Conservation (phyloP, 2,797 vertebrate genomes). For the Thalassophryne amazonica region DNA sequence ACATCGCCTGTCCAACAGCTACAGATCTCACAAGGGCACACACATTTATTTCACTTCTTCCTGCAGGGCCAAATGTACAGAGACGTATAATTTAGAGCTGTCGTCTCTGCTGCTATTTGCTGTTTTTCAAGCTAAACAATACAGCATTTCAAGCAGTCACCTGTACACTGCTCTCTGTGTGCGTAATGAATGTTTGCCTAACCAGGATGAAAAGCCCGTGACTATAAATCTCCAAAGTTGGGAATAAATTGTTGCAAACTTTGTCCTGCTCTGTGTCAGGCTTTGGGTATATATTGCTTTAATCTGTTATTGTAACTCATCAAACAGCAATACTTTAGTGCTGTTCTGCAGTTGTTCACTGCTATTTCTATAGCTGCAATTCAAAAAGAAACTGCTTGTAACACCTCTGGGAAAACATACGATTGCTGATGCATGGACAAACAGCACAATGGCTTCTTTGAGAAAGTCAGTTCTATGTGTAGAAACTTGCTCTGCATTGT, state of each 20-base stretch:
- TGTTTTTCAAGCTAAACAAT: slow-evolving; percentile 28
- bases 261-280: slow-evolving; percentile 9
- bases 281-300: not conserved
- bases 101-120: slow-evolving; percentile 14
- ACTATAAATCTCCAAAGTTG: slow-evolving; percentile 5
- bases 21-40: slow-evolving; percentile 49
- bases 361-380: slow-evolving; percentile 12
- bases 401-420: slow-evolving; percentile 31
- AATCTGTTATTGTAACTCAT: slow-evolving; percentile 9
- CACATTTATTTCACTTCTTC: slow-evolving; percentile 49
- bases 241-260: slow-evolving; percentile 18
- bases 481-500: too few relatives aligned
- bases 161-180: not conserved
- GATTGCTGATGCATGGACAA: slow-evolving; percentile 11
- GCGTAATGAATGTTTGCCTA: not conserved
- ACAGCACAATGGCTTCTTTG: slow-evolving; percentile 8
- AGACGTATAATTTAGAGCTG: slow-evolving; percentile 47
- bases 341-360: not conserved
- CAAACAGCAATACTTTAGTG: not conserved
- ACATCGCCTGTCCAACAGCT: slow-evolving; percentile 48
- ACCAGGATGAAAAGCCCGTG: slow-evolving; percentile 12
- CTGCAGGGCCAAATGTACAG: slow-evolving; percentile 31
- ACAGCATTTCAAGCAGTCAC: slow-evolving; percentile 23
- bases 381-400: slow-evolving; percentile 17
- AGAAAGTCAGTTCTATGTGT: not conserved